phyloP scores from a whole-genome alignment of 2,113 vertebrate genomes.

The Oophaga pumilio region DNA sequence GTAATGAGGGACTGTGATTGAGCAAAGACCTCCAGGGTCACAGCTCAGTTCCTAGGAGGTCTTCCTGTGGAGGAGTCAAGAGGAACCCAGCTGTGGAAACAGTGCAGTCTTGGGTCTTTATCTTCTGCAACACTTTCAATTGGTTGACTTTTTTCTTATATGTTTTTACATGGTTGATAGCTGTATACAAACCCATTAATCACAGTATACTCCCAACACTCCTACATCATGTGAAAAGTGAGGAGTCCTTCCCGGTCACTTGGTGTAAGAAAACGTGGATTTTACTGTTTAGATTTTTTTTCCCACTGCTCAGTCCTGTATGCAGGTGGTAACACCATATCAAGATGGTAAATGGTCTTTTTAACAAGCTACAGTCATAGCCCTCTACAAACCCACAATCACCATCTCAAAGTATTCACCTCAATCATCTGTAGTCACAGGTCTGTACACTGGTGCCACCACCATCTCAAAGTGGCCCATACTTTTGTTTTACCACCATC shows the following conservation, averaged over 20 bases:
- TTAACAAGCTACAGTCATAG: neutral
- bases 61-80: constrained; percentile 22
- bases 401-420: neutral
- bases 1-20: constrained; percentile 26
- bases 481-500: too few relatives aligned
- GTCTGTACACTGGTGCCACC: neutral
- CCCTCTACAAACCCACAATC: neutral
- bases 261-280: neutral
- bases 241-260: neutral
- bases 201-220: neutral
- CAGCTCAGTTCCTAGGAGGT: neutral
- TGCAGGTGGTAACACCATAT: neutral
- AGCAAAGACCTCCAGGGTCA: constrained; percentile 16
- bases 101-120: neutral
- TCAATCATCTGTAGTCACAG: neutral
- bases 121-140: constrained; percentile 8
- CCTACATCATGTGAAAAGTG: neutral
- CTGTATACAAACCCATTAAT: constrained; percentile 18
- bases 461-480: neutral
- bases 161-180: neutral
- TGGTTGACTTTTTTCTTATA: neutral
- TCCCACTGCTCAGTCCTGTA: neutral
- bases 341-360: neutral
- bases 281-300: neutral
- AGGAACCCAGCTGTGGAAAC: constrained; percentile 5